Percentiles rank a stretch among this genome's conserved stretches.
Conservation (phyloP, 2,888 invertebrate genomes). For the Theodoxus fluviatilis region DNA sequence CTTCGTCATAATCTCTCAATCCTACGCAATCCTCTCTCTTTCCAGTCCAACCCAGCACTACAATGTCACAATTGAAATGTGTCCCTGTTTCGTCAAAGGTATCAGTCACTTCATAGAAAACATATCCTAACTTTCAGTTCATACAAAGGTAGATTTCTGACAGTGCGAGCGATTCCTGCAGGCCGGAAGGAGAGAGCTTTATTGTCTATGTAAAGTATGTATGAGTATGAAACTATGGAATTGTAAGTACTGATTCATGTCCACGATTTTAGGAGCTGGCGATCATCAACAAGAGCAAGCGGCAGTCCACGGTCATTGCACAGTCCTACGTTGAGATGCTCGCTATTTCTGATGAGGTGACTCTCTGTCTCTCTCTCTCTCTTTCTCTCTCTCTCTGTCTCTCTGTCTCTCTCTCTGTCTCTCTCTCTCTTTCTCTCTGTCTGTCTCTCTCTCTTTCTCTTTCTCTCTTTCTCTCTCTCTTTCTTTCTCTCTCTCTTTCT, state of each 20-base stretch:
- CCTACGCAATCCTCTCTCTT: too few species aligned
- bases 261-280: conserved; percentile 54
- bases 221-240: background rate
- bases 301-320: conserved; percentile 50
- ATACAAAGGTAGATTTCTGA: too few species aligned
- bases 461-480: background rate
- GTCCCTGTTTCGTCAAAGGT: too few species aligned
- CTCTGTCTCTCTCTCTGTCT: background rate
- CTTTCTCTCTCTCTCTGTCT: background rate
- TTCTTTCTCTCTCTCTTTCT: conserved; percentile 2
- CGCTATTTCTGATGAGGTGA: conserved; percentile 47
- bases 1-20: too few species aligned
- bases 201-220: conserved; percentile 6
- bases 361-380: conserved; percentile 18
- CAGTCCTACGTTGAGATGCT: conserved; percentile 52
- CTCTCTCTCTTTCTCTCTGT: background rate
- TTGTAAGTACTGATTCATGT: too few species aligned
- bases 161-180: too few species aligned
- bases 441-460: background rate
- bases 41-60: too few species aligned
- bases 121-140: too few species aligned
- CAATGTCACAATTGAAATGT: too few species aligned
- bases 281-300: conserved; percentile 42
- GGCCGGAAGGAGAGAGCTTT: background rate
- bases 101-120: too few species aligned